Conservation (phyloP, 1,140 invertebrate species). For the Drosophila equinoxialis region DNA sequence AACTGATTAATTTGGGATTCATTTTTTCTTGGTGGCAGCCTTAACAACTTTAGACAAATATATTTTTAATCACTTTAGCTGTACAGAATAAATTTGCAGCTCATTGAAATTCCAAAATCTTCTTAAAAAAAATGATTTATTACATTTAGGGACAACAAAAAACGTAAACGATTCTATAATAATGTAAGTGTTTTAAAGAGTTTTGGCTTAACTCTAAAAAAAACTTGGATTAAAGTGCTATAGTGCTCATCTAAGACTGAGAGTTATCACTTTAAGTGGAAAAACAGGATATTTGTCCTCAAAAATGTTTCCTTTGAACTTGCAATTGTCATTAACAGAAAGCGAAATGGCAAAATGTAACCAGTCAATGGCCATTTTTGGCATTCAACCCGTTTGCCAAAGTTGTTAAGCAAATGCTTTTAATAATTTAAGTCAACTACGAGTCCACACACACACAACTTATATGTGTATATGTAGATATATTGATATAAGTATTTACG, state of each 20-base stretch:
- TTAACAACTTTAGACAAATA: background rate
- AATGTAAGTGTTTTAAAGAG: too few relatives aligned
- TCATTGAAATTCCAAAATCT: background rate
- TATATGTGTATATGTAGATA: slow-evolving; percentile 29
- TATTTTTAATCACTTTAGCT: slow-evolving; percentile 12
- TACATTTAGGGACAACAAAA: background rate
- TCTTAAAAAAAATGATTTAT: background rate
- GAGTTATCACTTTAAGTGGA: background rate
- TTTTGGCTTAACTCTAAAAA: too few relatives aligned
- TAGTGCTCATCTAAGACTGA: background rate
- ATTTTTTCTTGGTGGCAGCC: background rate
- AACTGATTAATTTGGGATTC: background rate
- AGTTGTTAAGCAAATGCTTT: slow-evolving; percentile 64
- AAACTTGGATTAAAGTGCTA: too few relatives aligned
- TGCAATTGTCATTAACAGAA: slow-evolving; percentile 15
- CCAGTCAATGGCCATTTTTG: slow-evolving; percentile 44
- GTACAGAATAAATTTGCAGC: background rate
- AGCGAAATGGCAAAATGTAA: slow-evolving; percentile 20
- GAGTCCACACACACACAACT: slow-evolving; percentile 30
- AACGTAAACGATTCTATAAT: too few relatives aligned
- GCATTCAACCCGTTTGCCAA: slow-evolving; percentile 26
- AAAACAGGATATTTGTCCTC: background rate
- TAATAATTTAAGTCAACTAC: slow-evolving; percentile 67
- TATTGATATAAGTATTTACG: slow-evolving; percentile 76
- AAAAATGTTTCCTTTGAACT: slow-evolving; percentile 28